Percentiles rank a stretch among this genome's conserved stretches.
phyloP scores from a whole-genome alignment of 37 sponge, comb jelly and placozoan genomes.

The Ianthella basta region DNA sequence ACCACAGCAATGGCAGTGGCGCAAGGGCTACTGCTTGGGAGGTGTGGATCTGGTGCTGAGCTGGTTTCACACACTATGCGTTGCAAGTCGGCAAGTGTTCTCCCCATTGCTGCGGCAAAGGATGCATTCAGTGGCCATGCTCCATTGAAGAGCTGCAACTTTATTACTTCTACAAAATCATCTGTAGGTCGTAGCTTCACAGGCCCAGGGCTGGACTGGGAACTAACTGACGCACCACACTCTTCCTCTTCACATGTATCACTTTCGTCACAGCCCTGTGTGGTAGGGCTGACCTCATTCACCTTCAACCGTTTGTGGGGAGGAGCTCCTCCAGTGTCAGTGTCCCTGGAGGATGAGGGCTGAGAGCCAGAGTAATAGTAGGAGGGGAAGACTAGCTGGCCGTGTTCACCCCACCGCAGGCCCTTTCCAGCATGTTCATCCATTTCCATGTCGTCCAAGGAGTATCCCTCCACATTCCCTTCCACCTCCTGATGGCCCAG shows the following conservation, averaged over 20 bases:
- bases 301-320: not conserved
- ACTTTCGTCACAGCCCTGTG: no score
- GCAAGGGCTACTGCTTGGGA: no score
- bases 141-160: conserved; percentile 12
- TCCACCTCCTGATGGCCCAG: not conserved
- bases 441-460: conserved; percentile 23
- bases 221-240: not conserved
- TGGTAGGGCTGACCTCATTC: not conserved
- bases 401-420: not conserved
- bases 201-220: not conserved
- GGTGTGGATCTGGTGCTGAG: no score
- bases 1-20: no score
- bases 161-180: not conserved
- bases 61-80: no score
- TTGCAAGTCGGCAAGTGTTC: no score
- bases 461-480: not conserved
- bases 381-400: not conserved
- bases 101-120: not conserved
- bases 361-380: not conserved
- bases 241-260: not conserved
- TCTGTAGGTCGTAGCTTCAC: not conserved
- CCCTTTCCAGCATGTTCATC: not conserved
- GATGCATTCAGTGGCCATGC: not conserved
- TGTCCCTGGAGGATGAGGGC: no score
- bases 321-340: not conserved